Percentiles rank a stretch among this genome's conserved stretches.
Conservation (phyloP, 2,113 vertebrate species). For the Calyptommatus sinebrachiatus region DNA sequence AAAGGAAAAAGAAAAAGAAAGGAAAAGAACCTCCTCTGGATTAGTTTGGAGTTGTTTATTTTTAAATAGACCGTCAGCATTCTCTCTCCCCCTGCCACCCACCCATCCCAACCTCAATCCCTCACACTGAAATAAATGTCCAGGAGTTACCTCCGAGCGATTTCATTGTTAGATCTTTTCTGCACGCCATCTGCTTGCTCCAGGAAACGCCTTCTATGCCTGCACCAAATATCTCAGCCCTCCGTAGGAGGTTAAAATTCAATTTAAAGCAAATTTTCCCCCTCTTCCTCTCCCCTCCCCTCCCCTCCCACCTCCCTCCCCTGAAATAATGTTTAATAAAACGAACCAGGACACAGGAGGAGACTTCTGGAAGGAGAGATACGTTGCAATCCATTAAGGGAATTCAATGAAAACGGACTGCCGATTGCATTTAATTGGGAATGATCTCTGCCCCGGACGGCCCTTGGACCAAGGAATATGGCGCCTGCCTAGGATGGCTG, state of each 20-base stretch:
- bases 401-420: conserved; percentile 13
- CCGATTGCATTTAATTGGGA: not conserved
- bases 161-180: conserved; percentile 33
- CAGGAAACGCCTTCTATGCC: conserved; percentile 18
- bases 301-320: no score
- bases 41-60: not conserved
- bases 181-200: conserved; percentile 45
- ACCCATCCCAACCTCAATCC: not conserved
- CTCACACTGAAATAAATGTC: not conserved
- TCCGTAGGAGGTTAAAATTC: conserved; percentile 25
- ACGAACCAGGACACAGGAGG: not conserved
- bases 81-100: not conserved
- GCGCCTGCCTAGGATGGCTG: not conserved
- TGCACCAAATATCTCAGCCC: conserved; percentile 27
- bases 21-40: not conserved
- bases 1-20: not conserved
- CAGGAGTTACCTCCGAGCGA: conserved; percentile 39
- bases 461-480: not conserved
- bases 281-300: no score
- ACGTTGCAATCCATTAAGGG: conserved; percentile 1
- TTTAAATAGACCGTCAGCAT: not conserved
- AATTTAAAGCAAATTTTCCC: conserved; percentile 5
- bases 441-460: conserved; percentile 13
- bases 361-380: not conserved
- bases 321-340: not conserved